Evolutionary conservation across 2,888 invertebrate genomes (phyloP), one percentile per base, ranked within the genome.

Genomic region (Scaeva pyrastri): DNA sequence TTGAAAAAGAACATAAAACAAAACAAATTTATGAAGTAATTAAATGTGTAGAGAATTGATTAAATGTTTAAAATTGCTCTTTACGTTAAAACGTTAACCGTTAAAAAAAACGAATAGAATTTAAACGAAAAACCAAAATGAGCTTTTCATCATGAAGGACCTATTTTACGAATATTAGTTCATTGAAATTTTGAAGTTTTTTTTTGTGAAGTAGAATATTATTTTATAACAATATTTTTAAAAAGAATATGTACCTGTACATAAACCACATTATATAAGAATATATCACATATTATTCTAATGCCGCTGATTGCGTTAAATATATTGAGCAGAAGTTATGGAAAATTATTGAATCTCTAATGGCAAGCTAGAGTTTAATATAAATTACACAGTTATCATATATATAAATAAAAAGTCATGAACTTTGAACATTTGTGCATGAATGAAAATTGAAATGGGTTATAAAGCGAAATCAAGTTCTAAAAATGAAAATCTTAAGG

Each of bases 241-340:
- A 21, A 64, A 52, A 31, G 12, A 39, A 26, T 55, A 36, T 66
- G 71, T 58, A 62, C 70, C 58, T 68, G 60, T 81, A 73, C 76
- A 85, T 80, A 60, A 60, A 71, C 16, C 16, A 55, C 55, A 45
- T 56, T 50, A 50, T 70, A 71, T 64, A 19, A 58, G 58, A 72
- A 77, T 80, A 74, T 86, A 85, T 85, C 80, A 80, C 85, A 71
- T 52, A 81, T 81, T 70, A 81, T 70, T 73, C 43, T 52, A 83
- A 78, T 74, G 62, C 43, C 72, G 62, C 60, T 66, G 52, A 82
- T 71, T 76, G 75, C 71, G 43, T 41, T 21, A 41, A 60, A 43
- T 8, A 43, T 68, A 36, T 48, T 26, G 31, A 68, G 36, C 36
- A 50, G 50, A 48, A 64, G 10, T 19, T 39, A 58, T 19, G 58